phyloP scores from a whole-genome alignment of 2,797 vertebrate species.

The Malacoctenus gilli region DNA sequence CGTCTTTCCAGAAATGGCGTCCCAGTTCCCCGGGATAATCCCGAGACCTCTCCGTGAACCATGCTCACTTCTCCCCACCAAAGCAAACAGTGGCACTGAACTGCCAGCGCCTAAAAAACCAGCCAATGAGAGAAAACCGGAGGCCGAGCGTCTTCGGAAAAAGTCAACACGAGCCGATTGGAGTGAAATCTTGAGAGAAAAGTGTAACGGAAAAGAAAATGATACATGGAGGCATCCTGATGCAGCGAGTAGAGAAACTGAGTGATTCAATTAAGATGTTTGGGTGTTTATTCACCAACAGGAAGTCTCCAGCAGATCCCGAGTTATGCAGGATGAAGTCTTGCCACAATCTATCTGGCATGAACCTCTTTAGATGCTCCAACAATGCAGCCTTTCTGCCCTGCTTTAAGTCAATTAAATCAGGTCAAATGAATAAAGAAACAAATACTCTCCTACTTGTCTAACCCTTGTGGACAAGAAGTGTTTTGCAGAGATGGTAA shows the following conservation, averaged over 20 bases:
- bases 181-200: not conserved
- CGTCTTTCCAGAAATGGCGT: slow-evolving; percentile 14
- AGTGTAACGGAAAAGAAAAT: not conserved
- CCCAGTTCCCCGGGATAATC: slow-evolving; percentile 23
- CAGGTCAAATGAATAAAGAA: not conserved
- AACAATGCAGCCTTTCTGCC: slow-evolving; percentile 5
- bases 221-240: not conserved
- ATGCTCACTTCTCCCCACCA: not conserved
- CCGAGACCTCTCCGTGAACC: slow-evolving; percentile 26
- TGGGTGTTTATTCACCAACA: slow-evolving; percentile 18
- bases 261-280: slow-evolving; percentile 4
- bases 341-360: slow-evolving; percentile 8
- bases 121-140: not conserved
- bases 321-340: slow-evolving; percentile 19
- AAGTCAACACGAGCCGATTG: not conserved
- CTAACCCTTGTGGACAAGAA: not conserved
- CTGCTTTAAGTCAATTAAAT: not conserved
- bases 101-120: slow-evolving; percentile 1
- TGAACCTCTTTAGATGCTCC: slow-evolving; percentile 6
- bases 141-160: not conserved
- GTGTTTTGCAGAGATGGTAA: no score
- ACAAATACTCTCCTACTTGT: not conserved
- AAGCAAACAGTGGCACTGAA: slow-evolving; percentile 23
- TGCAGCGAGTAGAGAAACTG: slow-evolving; percentile 8
- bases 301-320: slow-evolving; percentile 11